phyloP scores from a whole-genome alignment of 2,888 invertebrate genomes.

The Urechis unicinctus region DNA sequence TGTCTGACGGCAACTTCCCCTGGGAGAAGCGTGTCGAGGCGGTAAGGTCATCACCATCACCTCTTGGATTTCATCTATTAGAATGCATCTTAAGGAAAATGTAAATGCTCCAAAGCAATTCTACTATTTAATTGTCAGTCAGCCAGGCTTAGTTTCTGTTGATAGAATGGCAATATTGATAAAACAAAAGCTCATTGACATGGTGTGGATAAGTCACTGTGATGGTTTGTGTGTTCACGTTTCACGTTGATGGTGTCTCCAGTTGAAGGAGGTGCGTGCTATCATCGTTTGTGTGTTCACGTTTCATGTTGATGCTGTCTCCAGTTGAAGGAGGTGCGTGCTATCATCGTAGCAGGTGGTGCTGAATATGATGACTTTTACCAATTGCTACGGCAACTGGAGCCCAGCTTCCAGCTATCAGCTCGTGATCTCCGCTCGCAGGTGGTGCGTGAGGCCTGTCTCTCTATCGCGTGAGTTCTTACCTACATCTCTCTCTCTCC shows the following conservation, averaged over 20 bases:
- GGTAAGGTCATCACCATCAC: slow-evolving; percentile 55
- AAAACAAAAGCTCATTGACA: too few species aligned
- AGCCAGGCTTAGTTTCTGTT: too few species aligned
- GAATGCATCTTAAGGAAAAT: too few species aligned
- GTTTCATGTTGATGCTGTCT: background rate
- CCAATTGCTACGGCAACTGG: slow-evolving; percentile 69
- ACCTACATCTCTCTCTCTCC: slow-evolving; percentile 18
- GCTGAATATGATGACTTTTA: slow-evolving; percentile 68
- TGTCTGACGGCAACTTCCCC: slow-evolving; percentile 76
- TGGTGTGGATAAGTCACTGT: background rate
- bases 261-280: slow-evolving; percentile 80
- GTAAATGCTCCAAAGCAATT: too few species aligned
- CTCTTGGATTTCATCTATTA: background rate
- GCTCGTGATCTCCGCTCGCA: slow-evolving; percentile 61
- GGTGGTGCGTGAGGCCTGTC: slow-evolving; percentile 91
- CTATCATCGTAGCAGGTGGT: slow-evolving; percentile 75
- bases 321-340: slow-evolving; percentile 79
- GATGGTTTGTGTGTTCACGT: background rate
- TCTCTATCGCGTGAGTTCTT: slow-evolving; percentile 71
- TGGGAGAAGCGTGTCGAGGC: slow-evolving; percentile 94
- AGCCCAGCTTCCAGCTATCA: slow-evolving; percentile 30
- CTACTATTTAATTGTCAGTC: too few species aligned
- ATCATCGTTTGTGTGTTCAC: background rate
- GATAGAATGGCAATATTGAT: too few species aligned
- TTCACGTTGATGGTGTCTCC: slow-evolving; percentile 19